Evolutionary conservation across 1,140 invertebrate genomes (phyloP).

Genomic region (Paralvinella palmiformis): DNA sequence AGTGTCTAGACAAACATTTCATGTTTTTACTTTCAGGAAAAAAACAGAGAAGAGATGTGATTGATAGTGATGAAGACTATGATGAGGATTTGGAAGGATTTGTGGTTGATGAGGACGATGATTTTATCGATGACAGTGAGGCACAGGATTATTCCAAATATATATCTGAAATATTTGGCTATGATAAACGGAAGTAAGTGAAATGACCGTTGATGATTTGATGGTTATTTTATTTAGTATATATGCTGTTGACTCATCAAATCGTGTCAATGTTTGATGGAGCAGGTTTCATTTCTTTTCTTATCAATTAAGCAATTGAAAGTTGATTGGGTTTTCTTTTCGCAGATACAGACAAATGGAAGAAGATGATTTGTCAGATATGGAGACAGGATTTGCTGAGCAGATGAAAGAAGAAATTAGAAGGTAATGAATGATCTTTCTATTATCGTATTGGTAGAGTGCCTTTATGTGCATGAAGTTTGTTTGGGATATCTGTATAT

Average conservation of each 20-base stretch:
- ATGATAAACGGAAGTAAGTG: not conserved
- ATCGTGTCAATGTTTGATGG: too few relatives aligned
- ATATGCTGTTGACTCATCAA: too few relatives aligned
- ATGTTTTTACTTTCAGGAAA: too few relatives aligned
- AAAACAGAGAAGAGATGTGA: not conserved
- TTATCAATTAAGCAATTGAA: too few relatives aligned
- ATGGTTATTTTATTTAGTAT: too few relatives aligned
- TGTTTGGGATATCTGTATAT: too few relatives aligned
- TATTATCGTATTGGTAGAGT: too few relatives aligned
- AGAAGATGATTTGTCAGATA: not conserved
- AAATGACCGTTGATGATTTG: too few relatives aligned
- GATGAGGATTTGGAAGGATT: not conserved
- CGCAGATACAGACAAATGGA: not conserved
- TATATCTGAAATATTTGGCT: not conserved
- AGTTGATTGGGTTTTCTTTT: not conserved
- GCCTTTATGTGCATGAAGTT: too few relatives aligned
- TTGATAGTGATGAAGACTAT: not conserved
- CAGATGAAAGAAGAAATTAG: not conserved
- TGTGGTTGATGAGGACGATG: not conserved
- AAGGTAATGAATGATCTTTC: too few relatives aligned
- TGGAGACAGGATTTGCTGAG: not conserved
- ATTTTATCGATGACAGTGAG: not conserved
- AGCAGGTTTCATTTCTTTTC: too few relatives aligned
- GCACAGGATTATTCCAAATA: not conserved
- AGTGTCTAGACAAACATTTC: too few relatives aligned